Conservation (phyloP, 2,113 vertebrate genomes). For the Taurulus bubalis region DNA sequence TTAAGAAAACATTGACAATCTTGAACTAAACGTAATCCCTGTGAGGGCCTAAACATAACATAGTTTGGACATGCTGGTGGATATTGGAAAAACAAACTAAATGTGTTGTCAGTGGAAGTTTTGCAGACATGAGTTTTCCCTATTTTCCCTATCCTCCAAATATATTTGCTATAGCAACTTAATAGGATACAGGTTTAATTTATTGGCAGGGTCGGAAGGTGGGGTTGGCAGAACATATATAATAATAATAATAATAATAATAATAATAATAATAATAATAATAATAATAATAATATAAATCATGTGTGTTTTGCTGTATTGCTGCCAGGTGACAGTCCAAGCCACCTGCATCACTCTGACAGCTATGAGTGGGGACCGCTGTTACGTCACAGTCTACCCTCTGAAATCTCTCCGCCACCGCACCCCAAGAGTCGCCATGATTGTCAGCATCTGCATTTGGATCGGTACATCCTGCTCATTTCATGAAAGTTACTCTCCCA, state of each 20-base stretch:
- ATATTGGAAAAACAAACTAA: not conserved
- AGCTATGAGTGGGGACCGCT: slow-evolving; percentile 88
- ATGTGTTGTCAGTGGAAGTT: too few relatives aligned
- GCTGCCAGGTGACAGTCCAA: slow-evolving; percentile 85
- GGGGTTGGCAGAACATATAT: not conserved
- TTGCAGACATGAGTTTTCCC: not conserved
- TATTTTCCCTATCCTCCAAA: not conserved
- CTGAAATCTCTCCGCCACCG: slow-evolving; percentile 87
- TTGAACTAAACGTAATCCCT: not conserved
- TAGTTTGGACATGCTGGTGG: not conserved
- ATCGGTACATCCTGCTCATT: slow-evolving; percentile 76
- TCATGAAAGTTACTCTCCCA: not conserved
- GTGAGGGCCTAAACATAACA: not conserved
- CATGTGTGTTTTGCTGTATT: slow-evolving; percentile 1
- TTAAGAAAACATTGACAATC: not conserved
- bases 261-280: too few relatives aligned
- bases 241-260: too few relatives aligned
- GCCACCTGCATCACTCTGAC: slow-evolving; percentile 89
- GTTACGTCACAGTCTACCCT: slow-evolving; percentile 87
- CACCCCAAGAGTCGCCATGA: slow-evolving; percentile 86
- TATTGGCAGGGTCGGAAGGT: not conserved
- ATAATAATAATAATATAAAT: too few relatives aligned
- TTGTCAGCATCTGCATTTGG: slow-evolving; percentile 88
- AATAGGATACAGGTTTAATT: not conserved
- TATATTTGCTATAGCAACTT: not conserved